These are phyloP conservation scores for Alloscopus bannaensis DNA, from an alignment of 2,888 invertebrate species.

Conservation along the genomic window DNA sequence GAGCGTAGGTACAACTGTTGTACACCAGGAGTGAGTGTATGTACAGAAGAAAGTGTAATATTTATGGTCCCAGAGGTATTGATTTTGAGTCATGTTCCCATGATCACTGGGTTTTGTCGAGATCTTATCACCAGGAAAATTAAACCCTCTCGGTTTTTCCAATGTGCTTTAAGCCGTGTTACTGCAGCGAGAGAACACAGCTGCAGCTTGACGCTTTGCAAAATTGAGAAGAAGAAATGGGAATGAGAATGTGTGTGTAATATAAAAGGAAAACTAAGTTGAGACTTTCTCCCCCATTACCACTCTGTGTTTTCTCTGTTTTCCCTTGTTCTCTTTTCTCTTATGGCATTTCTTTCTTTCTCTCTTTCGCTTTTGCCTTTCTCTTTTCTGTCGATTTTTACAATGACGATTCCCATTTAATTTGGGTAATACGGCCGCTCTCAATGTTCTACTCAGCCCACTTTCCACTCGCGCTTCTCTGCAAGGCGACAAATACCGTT, in stretches of 20 bases:
- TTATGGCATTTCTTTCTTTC: not conserved
- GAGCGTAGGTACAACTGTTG: no score
- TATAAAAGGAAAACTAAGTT: no score
- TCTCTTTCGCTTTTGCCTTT: no score
- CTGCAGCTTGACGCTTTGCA: not conserved
- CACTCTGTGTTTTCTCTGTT: not conserved
- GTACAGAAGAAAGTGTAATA: constrained; percentile 15
- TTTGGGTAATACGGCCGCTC: no score
- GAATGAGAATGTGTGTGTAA: not conserved
- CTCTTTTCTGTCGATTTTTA: no score
- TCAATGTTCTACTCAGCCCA: no score
- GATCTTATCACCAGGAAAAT: constrained; percentile 61
- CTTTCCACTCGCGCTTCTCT: no score
- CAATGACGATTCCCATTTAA: no score
- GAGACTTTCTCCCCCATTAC: constrained; percentile 1
- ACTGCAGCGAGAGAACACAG: not conserved
- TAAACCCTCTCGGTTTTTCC: constrained; percentile 37
- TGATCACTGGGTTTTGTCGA: constrained; percentile 58
- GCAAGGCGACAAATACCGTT: no score
- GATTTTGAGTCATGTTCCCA: constrained; percentile 63
- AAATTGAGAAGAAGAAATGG: not conserved
- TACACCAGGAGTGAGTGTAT: not conserved
- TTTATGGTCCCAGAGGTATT: constrained; percentile 64
- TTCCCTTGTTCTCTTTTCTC: not conserved
- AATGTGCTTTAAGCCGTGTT: constrained; percentile 2